Evolutionary conservation across 2,113 vertebrate genomes (phyloP), one percentile per base, ranked within the genome.

Genomic region (Pungitius pungitius): DNA sequence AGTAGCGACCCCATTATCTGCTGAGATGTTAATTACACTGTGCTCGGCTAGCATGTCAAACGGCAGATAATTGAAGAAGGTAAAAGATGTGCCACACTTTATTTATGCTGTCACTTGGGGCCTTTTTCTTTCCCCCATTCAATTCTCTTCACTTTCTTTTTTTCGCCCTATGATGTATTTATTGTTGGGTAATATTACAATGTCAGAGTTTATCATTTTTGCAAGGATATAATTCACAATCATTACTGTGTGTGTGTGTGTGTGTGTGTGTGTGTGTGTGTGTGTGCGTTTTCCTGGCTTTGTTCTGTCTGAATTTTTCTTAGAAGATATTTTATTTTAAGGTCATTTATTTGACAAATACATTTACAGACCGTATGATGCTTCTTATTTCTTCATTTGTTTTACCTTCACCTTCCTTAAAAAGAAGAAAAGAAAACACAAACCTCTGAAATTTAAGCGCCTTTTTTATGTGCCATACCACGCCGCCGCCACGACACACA

Each of bases 1-100:
- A 91, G 89, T 84, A 91, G 90, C 88, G 92, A 94, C 91, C 94
- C 93, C 93, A 94, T 94, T 94, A 94, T 93, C 93, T 94, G 88
- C 89, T 86, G 90, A 92, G 92, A 91, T 94, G 93, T 94, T 94
- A 94, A 94, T 94, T 94, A 93, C 92, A 93, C 90, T 86, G 74
- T 83, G 92, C 93, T 92, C 92, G 85, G 92, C 92, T 91, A 90
- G 91, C 88, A 90, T 93, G 94, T 94, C 93, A 94, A 93, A 94
- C 91, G 92, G 87, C 84, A 85, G 91, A 93, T 94, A 93, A 94
- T 93, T 94, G 93, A 94, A 89, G 93, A 93, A 94, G 92, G 92
- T 94, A 91, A 93, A 93, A 92, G 90, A 93, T 88, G 88, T 91
- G 88, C 74, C 86, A 89, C 85, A 76, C 87, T 92, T 94, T 94